phyloP scores from a whole-genome alignment of 2,888 invertebrate species.

The Acanthococcus lagerstroemiae region DNA sequence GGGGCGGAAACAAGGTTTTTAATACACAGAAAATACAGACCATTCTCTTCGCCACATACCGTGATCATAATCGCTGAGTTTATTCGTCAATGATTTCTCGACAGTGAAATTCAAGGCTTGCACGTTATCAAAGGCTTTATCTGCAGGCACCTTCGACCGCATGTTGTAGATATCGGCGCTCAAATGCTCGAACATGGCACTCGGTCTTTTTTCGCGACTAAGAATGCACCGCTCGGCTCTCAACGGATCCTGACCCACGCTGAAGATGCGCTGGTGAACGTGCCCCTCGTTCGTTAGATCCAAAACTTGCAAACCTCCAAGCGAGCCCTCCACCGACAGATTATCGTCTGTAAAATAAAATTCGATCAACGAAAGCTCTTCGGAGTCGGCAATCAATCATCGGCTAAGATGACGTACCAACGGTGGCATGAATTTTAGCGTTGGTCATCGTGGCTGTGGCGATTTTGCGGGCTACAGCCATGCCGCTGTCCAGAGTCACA shows the following conservation, averaged over 20 bases:
- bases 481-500: slow-evolving; percentile 57
- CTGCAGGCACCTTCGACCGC: slow-evolving; percentile 21
- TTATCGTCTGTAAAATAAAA: slow-evolving; percentile 44
- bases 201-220: slow-evolving; percentile 39
- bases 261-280: slow-evolving; percentile 72
- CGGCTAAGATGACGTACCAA: too few species aligned
- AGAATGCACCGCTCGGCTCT: slow-evolving; percentile 40
- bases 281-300: slow-evolving; percentile 78
- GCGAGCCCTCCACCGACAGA: slow-evolving; percentile 67
- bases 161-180: slow-evolving; percentile 42
- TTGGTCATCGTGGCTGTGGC: slow-evolving; percentile 88
- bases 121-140: slow-evolving; percentile 10
- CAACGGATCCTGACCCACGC: slow-evolving; percentile 68
- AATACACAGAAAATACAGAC: too few species aligned
- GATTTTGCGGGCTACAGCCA: slow-evolving; percentile 70
- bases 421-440: slow-evolving; percentile 75
- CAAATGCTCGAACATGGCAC: slow-evolving; percentile 40
- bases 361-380: too few species aligned
- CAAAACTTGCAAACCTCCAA: slow-evolving; percentile 83
- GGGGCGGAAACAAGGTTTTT: background rate
- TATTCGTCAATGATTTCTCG: slow-evolving; percentile 10
- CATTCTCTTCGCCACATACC: too few species aligned
- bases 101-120: slow-evolving; percentile 26
- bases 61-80: slow-evolving; percentile 4
- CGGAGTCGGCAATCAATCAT: background rate